Evolutionary conservation across 2,113 vertebrate genomes (phyloP).

Genomic region (Phalacrocorax pelagicus): DNA sequence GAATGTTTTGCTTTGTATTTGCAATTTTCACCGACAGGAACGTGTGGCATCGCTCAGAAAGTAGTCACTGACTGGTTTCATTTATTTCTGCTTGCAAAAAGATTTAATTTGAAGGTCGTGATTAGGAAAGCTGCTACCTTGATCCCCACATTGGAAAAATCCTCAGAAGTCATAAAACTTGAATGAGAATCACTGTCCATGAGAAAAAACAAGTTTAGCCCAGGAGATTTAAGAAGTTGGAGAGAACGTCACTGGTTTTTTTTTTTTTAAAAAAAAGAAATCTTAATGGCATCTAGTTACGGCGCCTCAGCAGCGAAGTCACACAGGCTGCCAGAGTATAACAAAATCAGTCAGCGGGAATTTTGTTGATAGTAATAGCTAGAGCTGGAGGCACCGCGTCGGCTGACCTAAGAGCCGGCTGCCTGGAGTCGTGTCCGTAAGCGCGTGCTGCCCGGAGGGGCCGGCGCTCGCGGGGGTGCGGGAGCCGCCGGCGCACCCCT

Average conservation of each 20-base stretch:
- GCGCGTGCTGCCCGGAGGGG: background rate
- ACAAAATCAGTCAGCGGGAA: background rate
- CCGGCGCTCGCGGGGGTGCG: background rate
- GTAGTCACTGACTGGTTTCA: background rate
- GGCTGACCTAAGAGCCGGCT: background rate
- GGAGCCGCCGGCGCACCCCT: background rate
- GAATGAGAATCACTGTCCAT: background rate
- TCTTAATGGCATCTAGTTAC: background rate
- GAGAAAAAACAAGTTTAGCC: background rate
- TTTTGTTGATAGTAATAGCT: background rate
- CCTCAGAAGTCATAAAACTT: background rate
- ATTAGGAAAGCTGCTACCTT: background rate
- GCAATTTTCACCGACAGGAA: background rate
- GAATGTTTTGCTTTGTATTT: background rate
- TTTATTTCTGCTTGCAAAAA: background rate
- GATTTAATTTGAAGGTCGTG: background rate
- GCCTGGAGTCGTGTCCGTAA: background rate
- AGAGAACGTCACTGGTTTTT: background rate
- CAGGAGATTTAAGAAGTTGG: background rate
- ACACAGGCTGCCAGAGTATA: background rate
- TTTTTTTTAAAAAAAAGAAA: background rate
- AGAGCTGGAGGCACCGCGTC: background rate
- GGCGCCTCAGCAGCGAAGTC: background rate
- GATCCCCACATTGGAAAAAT: background rate
- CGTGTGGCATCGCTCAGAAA: rapidly evolving